Evolutionary conservation across 2,113 vertebrate species (phyloP).

Genomic region (Lichenostomus cassidix): DNA sequence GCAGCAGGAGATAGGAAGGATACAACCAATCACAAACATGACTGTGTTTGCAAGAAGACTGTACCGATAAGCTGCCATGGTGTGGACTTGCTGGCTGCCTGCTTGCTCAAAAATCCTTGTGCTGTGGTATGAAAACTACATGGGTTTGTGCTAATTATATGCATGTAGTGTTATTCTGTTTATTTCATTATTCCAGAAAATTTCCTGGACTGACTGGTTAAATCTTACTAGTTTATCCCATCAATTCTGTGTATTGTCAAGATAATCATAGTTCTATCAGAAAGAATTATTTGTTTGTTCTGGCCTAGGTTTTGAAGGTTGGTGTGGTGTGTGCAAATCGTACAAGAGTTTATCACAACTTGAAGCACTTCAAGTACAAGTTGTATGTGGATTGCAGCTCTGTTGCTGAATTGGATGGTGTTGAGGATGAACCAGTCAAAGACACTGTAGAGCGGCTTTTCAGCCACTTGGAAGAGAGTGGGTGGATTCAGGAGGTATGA

Average conservation of each 20-base stretch:
- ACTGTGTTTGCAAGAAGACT: neutral
- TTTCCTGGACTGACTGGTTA: neutral
- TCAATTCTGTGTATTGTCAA: neutral
- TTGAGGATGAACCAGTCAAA: constrained; percentile 76
- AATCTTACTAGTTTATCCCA: neutral
- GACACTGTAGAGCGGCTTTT: constrained; percentile 78
- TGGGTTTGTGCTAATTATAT: neutral
- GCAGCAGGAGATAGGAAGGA: neutral
- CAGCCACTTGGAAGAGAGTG: constrained; percentile 55
- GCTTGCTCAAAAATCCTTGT: neutral
- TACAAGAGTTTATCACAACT: constrained; percentile 80
- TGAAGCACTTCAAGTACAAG: constrained; percentile 87
- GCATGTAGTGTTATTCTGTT: neutral
- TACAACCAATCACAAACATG: neutral
- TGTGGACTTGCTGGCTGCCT: neutral
- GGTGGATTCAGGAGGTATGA: constrained; percentile 82
- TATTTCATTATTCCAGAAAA: neutral
- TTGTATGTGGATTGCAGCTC: constrained; percentile 76
- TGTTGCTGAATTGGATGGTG: constrained; percentile 17
- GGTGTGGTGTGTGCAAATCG: constrained; percentile 78
- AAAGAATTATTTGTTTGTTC: constrained; percentile 17
- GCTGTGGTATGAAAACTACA: neutral
- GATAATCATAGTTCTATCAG: neutral
- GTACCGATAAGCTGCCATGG: neutral
- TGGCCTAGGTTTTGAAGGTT: constrained; percentile 75